Evolutionary conservation across 2,888 invertebrate genomes (phyloP).

Genomic region (Panzeria rudis): DNA sequence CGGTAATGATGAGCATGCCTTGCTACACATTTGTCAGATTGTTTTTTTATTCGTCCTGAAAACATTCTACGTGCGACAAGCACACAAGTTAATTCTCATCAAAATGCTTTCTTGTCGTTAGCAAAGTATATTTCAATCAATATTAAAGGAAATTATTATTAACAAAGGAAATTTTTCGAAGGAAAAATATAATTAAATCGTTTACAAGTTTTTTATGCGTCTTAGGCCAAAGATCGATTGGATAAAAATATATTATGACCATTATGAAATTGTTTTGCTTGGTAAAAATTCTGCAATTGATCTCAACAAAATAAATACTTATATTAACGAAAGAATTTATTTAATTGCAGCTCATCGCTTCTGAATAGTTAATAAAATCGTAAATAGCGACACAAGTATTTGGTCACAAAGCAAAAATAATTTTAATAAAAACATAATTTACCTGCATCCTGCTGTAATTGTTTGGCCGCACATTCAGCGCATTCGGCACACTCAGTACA

Average conservation of each 20-base stretch:
- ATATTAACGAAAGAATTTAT: too few species aligned
- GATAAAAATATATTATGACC: background rate
- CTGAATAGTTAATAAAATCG: too few species aligned
- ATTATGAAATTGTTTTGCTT: background rate
- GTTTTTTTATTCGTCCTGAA: constrained; percentile 23
- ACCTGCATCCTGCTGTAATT: constrained; percentile 82
- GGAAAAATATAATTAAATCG: background rate
- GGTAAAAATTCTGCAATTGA: too few species aligned
- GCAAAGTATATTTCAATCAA: background rate
- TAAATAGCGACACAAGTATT: background rate
- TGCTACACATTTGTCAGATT: constrained; percentile 26
- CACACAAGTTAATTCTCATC: constrained; percentile 30
- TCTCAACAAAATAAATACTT: too few species aligned
- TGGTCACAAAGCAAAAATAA: background rate
- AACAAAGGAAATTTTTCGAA: background rate
- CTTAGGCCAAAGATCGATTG: background rate
- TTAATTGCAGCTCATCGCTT: too few species aligned
- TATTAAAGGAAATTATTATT: background rate
- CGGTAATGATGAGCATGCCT: constrained; percentile 4
- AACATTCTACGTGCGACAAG: constrained; percentile 32
- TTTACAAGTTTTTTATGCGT: background rate
- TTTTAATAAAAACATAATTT: constrained; percentile 71
- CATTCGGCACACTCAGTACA: constrained; percentile 84
- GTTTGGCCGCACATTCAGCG: constrained; percentile 83
- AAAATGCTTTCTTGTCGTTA: constrained; percentile 6